phyloP scores from a whole-genome alignment of 2,797 vertebrate genomes.

The Pterois miles region DNA sequence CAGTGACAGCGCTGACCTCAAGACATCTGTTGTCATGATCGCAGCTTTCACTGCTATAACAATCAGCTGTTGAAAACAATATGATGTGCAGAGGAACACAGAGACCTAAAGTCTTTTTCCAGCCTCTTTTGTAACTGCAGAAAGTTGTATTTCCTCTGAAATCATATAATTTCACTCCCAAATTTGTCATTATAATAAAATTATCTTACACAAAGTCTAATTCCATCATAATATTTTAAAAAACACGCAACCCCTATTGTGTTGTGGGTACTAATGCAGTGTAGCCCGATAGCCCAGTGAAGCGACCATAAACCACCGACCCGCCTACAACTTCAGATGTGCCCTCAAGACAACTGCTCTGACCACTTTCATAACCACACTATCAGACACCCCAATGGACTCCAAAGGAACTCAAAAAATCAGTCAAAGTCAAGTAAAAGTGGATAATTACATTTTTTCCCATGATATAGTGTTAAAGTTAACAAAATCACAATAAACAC shows the following conservation, averaged over 20 bases:
- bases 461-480: too few relatives aligned
- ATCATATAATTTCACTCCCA: neutral
- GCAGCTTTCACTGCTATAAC: neutral
- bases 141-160: neutral
- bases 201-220: neutral
- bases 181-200: neutral
- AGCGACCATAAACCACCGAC: neutral
- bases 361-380: neutral
- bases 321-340: neutral
- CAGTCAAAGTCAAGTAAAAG: too few relatives aligned
- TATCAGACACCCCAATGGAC: neutral
- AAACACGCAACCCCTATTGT: neutral
- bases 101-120: neutral
- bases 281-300: neutral
- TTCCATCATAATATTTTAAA: neutral
- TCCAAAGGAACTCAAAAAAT: too few relatives aligned
- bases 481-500: too few relatives aligned
- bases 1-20: constrained; percentile 7
- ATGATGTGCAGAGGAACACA: neutral
- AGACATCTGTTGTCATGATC: constrained; percentile 22
- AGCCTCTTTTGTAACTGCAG: neutral
- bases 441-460: too few relatives aligned
- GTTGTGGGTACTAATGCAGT: neutral
- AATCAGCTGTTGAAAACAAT: neutral
- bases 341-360: neutral